These are phyloP conservation scores for Cyclophora punctaria DNA, from an alignment of 2,888 invertebrate genomes.

Conservation along the genomic window DNA sequence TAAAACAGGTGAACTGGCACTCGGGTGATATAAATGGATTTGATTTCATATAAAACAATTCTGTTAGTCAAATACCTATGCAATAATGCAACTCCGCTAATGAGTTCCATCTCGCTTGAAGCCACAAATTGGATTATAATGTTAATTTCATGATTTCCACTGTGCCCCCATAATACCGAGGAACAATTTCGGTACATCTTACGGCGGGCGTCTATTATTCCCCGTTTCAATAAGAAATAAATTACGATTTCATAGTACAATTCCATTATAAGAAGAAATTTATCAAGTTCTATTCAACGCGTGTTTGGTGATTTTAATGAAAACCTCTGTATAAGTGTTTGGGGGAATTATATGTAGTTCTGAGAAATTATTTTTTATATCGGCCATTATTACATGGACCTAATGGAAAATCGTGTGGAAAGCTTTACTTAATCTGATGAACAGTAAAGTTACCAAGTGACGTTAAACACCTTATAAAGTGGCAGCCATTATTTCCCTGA, in stretches of 20 bases:
- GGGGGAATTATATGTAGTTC: constrained; percentile 7
- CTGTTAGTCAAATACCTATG: constrained; percentile 48
- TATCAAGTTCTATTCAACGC: constrained; percentile 62
- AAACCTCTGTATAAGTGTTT: constrained; percentile 34
- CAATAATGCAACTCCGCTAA: constrained; percentile 66
- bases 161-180: constrained; percentile 41
- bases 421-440: too few relatives aligned
- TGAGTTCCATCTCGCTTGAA: constrained; percentile 61
- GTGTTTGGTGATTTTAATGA: constrained; percentile 56
- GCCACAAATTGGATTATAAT: constrained; percentile 71
- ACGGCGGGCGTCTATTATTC: constrained; percentile 64
- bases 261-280: constrained; percentile 66
- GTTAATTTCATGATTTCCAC: constrained; percentile 63
- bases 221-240: constrained; percentile 74
- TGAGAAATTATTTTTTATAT: too few relatives aligned
- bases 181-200: constrained; percentile 45
- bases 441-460: too few relatives aligned
- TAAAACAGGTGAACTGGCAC: constrained; percentile 34
- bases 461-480: too few relatives aligned
- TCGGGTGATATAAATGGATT: constrained; percentile 52
- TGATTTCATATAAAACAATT: constrained; percentile 33
- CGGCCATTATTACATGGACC: too few relatives aligned
- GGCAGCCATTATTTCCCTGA: neutral
- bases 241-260: constrained; percentile 73
- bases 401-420: too few relatives aligned